phyloP scores from a whole-genome alignment of 2,797 vertebrate species.

The Oreortyx pictus region DNA sequence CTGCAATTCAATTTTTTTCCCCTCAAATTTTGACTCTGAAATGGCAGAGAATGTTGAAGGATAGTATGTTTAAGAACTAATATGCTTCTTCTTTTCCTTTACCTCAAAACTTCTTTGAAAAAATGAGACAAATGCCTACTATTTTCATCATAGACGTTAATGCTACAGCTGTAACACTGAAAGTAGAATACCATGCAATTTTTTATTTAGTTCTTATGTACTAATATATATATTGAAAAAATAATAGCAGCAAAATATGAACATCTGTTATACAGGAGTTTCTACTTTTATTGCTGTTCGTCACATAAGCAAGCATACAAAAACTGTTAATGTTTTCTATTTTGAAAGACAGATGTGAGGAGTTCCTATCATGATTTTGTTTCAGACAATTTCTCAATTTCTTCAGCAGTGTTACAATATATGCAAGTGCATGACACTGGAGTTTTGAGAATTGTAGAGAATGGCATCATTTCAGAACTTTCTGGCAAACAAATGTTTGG shows the following conservation, averaged over 20 bases:
- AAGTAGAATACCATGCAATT: neutral
- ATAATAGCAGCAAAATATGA: neutral
- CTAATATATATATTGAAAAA: neutral
- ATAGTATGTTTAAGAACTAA: neutral
- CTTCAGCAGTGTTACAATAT: neutral
- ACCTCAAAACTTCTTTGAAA: neutral
- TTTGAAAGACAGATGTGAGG: neutral
- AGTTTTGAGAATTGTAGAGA: neutral
- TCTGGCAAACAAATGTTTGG: constrained; percentile 2
- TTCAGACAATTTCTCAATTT: neutral
- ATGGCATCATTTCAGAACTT: constrained; percentile 2
- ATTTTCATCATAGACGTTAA: neutral
- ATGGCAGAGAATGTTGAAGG: neutral
- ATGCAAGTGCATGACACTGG: neutral
- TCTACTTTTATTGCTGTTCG: neutral
- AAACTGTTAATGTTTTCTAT: neutral
- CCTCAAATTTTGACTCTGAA: neutral
- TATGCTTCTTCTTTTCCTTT: neutral
- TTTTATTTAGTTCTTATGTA: neutral
- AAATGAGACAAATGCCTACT: neutral
- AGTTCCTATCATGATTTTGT: neutral
- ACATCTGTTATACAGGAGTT: neutral
- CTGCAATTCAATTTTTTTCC: neutral
- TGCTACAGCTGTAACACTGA: neutral
- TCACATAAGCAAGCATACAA: neutral